phyloP scores from a whole-genome alignment of 2,113 vertebrate genomes.

The Argyrosomus japonicus region DNA sequence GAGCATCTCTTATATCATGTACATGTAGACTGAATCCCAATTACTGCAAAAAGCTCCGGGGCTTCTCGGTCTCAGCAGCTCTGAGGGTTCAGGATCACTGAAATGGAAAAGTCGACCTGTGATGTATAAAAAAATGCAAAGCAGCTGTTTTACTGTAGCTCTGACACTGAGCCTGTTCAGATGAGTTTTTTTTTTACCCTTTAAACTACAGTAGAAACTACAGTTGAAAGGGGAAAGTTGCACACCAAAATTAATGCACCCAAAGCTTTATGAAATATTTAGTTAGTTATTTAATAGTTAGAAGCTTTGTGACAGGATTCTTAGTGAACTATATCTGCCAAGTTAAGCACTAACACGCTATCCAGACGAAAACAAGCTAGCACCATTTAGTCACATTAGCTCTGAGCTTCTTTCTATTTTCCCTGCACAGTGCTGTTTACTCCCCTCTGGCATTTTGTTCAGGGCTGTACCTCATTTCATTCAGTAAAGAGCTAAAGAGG shows the following conservation, averaged over 20 bases:
- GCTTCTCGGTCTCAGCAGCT: background rate
- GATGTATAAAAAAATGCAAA: background rate
- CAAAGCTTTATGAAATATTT: background rate
- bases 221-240: background rate
- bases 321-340: background rate
- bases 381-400: background rate
- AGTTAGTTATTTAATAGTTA: background rate
- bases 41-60: constrained; percentile 23
- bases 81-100: background rate
- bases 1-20: constrained; percentile 19
- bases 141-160: background rate
- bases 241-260: background rate
- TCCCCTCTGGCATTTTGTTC: background rate
- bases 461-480: background rate
- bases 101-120: background rate
- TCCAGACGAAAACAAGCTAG: background rate
- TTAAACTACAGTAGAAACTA: background rate
- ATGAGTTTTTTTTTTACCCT: background rate
- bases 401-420: background rate
- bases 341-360: background rate
- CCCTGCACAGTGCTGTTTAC: background rate
- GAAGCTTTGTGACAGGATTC: background rate
- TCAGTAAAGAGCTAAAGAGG: background rate
- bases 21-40: constrained; percentile 31
- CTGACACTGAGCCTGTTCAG: background rate